Evolutionary conservation across 2,888 invertebrate genomes (phyloP).

Genomic region (Elaeidobius kamerunicus): DNA sequence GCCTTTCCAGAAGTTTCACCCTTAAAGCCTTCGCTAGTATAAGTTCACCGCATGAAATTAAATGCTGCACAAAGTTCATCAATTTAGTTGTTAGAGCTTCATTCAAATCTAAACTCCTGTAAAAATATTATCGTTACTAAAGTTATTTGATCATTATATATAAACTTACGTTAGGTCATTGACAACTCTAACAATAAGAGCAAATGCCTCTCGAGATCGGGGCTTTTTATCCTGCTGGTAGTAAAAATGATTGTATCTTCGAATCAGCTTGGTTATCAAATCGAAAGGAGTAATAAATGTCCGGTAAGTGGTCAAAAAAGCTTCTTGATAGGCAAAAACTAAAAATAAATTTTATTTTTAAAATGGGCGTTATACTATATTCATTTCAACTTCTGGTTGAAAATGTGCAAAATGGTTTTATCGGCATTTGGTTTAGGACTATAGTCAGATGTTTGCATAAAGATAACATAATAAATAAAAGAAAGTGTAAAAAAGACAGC

Average conservation of each 20-base stretch:
- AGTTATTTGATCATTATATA: not conserved
- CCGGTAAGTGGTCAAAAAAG: slow-evolving; percentile 96
- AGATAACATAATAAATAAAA: too few species aligned
- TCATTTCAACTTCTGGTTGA: too few species aligned
- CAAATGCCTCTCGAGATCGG: slow-evolving; percentile 83
- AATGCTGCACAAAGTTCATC: slow-evolving; percentile 91
- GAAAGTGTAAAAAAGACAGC: too few species aligned
- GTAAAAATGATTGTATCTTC: slow-evolving; percentile 73
- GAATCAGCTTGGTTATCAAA: slow-evolving; percentile 80
- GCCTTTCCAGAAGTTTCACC: too few species aligned
- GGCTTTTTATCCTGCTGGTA: slow-evolving; percentile 71
- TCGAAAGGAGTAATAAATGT: slow-evolving; percentile 89
- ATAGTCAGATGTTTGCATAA: too few species aligned
- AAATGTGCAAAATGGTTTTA: too few species aligned
- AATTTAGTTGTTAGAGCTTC: slow-evolving; percentile 75
- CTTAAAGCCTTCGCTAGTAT: slow-evolving; percentile 87
- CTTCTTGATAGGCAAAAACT: slow-evolving; percentile 95
- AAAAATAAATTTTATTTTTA: slow-evolving; percentile 43
- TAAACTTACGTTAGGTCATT: slow-evolving; percentile 91
- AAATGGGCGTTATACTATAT: too few species aligned
- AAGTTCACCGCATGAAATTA: slow-evolving; percentile 89
- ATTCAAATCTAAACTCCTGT: slow-evolving; percentile 81
- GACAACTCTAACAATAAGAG: slow-evolving; percentile 89
- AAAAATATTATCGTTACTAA: too few species aligned
- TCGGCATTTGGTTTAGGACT: too few species aligned